Evolutionary conservation across 2,888 invertebrate species (phyloP).

Genomic region (Hemaris fuciformis): DNA sequence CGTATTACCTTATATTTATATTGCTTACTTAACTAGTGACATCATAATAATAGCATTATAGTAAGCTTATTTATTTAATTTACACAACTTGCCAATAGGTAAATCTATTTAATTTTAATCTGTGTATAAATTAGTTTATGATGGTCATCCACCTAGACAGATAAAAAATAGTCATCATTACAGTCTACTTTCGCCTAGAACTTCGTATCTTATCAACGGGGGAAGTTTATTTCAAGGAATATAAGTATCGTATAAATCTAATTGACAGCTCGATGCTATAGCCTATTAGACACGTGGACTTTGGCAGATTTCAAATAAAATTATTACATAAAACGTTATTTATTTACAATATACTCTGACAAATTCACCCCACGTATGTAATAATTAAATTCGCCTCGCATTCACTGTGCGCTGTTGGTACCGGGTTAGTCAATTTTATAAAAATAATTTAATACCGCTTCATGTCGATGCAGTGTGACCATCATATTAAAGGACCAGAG

Average conservation of each 20-base stretch:
- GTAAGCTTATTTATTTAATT: conserved; percentile 81
- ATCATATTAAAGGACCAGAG: conserved; percentile 34
- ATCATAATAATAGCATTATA: conserved; percentile 80
- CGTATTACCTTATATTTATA: conserved; percentile 80
- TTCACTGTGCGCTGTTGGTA: conserved; percentile 53
- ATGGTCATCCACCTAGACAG: conserved; percentile 79
- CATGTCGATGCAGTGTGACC: conserved; percentile 44
- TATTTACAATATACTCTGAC: conserved; percentile 78
- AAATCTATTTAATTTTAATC: conserved; percentile 73
- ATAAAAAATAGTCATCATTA: conserved; percentile 78
- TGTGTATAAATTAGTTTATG: conserved; percentile 80
- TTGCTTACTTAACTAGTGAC: conserved; percentile 82
- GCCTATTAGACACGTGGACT: conserved; percentile 74
- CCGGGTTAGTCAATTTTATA: conserved; percentile 8
- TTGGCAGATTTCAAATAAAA: conserved; percentile 71
- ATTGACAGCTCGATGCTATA: conserved; percentile 76
- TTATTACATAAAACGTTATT: conserved; percentile 73
- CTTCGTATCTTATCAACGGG: conserved; percentile 57
- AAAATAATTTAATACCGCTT: conserved; percentile 14
- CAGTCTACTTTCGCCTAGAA: conserved; percentile 75
- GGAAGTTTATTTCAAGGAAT: conserved; percentile 76
- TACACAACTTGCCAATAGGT: conserved; percentile 80
- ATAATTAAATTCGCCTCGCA: conserved; percentile 65
- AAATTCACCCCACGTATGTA: conserved; percentile 70
- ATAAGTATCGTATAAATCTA: conserved; percentile 71